phyloP scores from a whole-genome alignment of 2,797 vertebrate genomes.

The Sparus aurata region DNA sequence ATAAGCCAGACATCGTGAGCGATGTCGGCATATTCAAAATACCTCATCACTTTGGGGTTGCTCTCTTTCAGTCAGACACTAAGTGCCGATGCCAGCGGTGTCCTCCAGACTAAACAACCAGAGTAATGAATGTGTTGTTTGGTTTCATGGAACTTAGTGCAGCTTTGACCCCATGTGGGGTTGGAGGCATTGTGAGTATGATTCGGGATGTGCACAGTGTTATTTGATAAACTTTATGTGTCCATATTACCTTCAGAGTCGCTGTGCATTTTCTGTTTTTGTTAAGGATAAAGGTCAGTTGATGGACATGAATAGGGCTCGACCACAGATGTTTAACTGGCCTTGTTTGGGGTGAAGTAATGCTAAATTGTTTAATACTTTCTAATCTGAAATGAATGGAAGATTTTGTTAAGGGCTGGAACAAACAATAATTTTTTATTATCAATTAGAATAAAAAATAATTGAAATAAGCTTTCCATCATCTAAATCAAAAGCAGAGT shows the following conservation, averaged over 20 bases:
- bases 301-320: background rate
- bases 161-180: slow-evolving; percentile 6
- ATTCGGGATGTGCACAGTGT: slow-evolving; percentile 1
- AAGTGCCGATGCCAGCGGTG: slow-evolving; percentile 18
- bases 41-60: slow-evolving; percentile 16
- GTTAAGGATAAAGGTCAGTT: background rate
- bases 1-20: slow-evolving; percentile 20
- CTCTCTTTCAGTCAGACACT: slow-evolving; percentile 18
- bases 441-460: background rate
- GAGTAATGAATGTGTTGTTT: slow-evolving; percentile 50
- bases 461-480: no score
- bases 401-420: background rate
- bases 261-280: background rate
- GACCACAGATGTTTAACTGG: background rate
- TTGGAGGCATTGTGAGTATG: background rate
- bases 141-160: slow-evolving; percentile 16
- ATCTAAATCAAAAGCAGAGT: no score
- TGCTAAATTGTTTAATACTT: background rate
- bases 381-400: no score
- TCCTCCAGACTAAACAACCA: slow-evolving; percentile 64
- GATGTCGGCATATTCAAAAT: background rate
- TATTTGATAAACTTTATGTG: background rate
- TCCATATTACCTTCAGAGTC: background rate
- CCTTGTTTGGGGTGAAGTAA: background rate
- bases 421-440: background rate